Evolutionary conservation across 2,888 invertebrate genomes (phyloP), one percentile per base, ranked within the genome.

Genomic region (Aplocera efformata): DNA sequence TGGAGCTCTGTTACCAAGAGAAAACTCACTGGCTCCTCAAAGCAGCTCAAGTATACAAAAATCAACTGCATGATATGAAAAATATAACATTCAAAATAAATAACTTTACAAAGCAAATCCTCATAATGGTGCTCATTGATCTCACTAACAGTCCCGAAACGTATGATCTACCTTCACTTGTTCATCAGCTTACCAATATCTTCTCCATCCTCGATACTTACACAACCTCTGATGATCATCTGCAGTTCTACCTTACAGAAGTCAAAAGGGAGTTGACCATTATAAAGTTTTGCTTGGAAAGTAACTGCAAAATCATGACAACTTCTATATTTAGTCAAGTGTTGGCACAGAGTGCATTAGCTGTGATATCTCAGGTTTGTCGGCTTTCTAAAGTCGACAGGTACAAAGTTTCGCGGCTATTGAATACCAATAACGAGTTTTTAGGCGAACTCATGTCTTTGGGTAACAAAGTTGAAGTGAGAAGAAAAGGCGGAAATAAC

Each of bases 361-460:
- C 86, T 48, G 79, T 88, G 30, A 79, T 88, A 71, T 85, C 89
- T n/a, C 89, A 88, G 63, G 82, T 82, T 10, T 89, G 89, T 56
- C 78, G 79, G 41, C 73, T 89, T 22, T 80, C 85, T 1, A 84
- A 81, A 70, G 71, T 89, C 32, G 89, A 89, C 56, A 75, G 88
- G 49, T 88, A 86, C 58, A 88, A 88, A 63, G 84, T 89, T 27
- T 88, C 88, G 3, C 78, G 79, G 58, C 73, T 86, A 32, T 63
- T 89, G 30, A 83, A 79, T 52, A 72, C 76, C 11, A 89, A 89
- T 52, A 85, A 82, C 57, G 86, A 88, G 37, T 79, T 75, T 49
- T 66, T 86, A 34, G 68, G 68, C 9, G 89, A 88, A 47, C 56
- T 88, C 30, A 63, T 70, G 48, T 52, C 55, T 38, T 52, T 80